Evolutionary conservation across 1,140 invertebrate species (phyloP).

Genomic region (Pseudoatta argentina): DNA sequence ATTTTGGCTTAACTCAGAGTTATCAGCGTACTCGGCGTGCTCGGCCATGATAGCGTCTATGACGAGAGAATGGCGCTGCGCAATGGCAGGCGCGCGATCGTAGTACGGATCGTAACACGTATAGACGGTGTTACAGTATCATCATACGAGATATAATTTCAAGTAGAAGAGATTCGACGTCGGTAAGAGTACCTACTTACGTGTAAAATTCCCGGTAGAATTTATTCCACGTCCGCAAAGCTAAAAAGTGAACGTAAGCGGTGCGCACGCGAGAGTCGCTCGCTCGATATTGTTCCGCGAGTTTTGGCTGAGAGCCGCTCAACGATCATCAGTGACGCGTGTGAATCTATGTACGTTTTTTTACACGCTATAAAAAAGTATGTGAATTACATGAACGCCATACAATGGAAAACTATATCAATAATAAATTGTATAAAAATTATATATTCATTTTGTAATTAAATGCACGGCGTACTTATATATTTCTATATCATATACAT

Average conservation of each 20-base stretch:
- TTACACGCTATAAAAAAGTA: background rate
- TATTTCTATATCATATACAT: background rate
- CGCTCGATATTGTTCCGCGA: conserved; percentile 51
- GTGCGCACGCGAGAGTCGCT: background rate
- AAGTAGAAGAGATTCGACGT: conserved; percentile 3
- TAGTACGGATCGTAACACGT: no score
- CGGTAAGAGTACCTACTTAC: background rate
- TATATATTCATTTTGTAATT: conserved; percentile 11
- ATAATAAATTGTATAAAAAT: background rate
- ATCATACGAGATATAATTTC: conserved; percentile 14
- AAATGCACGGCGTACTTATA: background rate
- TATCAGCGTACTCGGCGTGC: conserved; percentile 43
- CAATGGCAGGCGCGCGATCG: conserved; percentile 1
- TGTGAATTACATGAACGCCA: background rate
- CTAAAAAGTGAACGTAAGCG: background rate
- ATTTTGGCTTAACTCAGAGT: conserved; percentile 65
- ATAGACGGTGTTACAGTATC: background rate
- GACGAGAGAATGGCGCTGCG: conserved; percentile 14
- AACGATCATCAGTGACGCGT: background rate
- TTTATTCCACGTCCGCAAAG: background rate
- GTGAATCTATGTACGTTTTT: conserved; percentile 9
- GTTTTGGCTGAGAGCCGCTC: conserved; percentile 14
- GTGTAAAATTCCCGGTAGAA: background rate
- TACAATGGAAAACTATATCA: background rate
- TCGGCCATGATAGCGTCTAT: conserved; percentile 56